Base-by-base conservation (phyloP, 2,797 vertebrate genomes). In the Anguilla megastoma region DNA sequence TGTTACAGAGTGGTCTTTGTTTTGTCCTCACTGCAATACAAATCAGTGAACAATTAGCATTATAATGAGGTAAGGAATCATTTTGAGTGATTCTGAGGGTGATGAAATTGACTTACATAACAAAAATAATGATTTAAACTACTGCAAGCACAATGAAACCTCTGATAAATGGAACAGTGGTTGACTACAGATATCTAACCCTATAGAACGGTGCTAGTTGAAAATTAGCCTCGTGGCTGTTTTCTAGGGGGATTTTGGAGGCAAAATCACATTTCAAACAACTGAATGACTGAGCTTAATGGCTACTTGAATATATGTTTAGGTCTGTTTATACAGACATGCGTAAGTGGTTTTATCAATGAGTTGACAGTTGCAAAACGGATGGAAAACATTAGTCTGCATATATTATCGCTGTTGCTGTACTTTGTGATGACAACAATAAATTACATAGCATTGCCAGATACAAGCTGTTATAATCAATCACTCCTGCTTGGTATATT, bases 21-120 rank as follows among this genome's bases (percentile, higher is more conserved):
- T 85, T 58, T 58, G n/a, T 30, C 52, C 50, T 56, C 52, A 33
- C 30, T 84, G 83, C 30, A 56, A 21, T 56, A 84, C 80, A 84
- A 84, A 84, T 84, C 52, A 84, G 27, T 56, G 27, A 14, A 18
- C 69, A 76, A 36, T 82, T 82, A 24, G 41, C 8, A n/a, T 50
- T 50, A 4, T 82, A 50, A 50, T 24, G 79, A 82, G 45, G 18
- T 12, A 82, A 24, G 18, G 21, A 82, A 82, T 45, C 6, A 14
- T 50, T 82, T 48, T 7, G 79, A 50, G 36, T 82, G 79, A n/a
- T 50, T 24, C 79, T n/a, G 24, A 5, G 45, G 41, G 50, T 82
- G 41, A 9, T 50, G 79, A n/a, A 3, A 5, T 45, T 48, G 82
- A 14, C 52, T 33, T 27, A 84, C 12, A 27, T 79, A 18, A 79